Percentiles rank a stretch among this genome's conserved stretches.
Evolutionary conservation across 2,888 invertebrate species (phyloP).

Genomic region (Andrena marginata): DNA sequence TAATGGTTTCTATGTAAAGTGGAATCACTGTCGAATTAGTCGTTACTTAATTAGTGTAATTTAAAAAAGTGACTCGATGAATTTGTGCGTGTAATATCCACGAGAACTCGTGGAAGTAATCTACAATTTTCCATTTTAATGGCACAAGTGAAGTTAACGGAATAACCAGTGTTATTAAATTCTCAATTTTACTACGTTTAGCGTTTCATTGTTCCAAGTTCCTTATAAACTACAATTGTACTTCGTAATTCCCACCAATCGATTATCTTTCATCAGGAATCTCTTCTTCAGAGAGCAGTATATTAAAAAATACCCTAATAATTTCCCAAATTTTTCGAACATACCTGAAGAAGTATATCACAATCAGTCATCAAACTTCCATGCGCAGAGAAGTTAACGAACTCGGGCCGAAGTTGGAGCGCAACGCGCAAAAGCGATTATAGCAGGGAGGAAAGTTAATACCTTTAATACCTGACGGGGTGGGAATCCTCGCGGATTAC

Average conservation of each 20-base stretch:
- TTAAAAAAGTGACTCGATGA: neutral
- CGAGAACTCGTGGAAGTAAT: too few relatives aligned
- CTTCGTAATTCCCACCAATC: neutral
- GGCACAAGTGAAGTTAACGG: too few relatives aligned
- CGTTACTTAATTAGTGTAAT: neutral
- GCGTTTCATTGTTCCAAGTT: too few relatives aligned
- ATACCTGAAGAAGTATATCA: too few relatives aligned
- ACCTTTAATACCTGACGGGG: constrained; percentile 34
- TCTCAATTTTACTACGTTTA: too few relatives aligned
- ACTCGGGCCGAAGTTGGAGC: neutral
- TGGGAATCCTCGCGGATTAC: constrained; percentile 48
- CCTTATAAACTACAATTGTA: too few relatives aligned
- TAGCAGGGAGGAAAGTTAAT: constrained; percentile 36
- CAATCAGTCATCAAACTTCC: neutral
- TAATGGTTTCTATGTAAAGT: neutral
- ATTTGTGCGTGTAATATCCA: neutral
- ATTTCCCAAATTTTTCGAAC: neutral
- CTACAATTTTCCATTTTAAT: too few relatives aligned
- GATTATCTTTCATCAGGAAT: neutral
- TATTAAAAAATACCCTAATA: neutral
- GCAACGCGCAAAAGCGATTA: neutral
- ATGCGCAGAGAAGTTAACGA: neutral
- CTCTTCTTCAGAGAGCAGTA: too few relatives aligned
- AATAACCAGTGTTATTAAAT: too few relatives aligned
- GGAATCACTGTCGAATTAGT: neutral